Conservation (phyloP, 2,888 invertebrate genomes). For the Chorisops tibialis region DNA sequence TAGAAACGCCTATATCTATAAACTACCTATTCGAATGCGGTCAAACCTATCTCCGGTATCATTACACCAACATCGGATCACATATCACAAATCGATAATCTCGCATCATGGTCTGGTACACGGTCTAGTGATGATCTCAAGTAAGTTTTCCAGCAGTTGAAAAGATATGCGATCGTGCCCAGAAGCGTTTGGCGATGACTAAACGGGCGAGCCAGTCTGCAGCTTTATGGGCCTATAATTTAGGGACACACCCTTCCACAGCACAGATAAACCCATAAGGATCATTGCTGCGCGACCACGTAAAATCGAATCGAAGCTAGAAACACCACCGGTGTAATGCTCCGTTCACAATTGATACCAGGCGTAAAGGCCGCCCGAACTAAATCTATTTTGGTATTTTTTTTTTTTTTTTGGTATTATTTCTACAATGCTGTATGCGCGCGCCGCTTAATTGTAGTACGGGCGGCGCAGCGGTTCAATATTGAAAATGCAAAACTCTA, state of each 20-base stretch:
- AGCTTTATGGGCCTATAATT: constrained; percentile 29
- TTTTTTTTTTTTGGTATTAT: too few species aligned
- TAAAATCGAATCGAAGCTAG: not conserved
- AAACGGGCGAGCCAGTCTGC: constrained; percentile 6
- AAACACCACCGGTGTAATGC: not conserved
- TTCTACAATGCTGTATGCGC: too few species aligned
- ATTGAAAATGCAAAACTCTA: constrained; percentile 14
- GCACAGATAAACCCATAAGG: constrained; percentile 6
- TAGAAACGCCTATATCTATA: too few species aligned
- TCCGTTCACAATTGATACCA: not conserved
- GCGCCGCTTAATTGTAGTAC: constrained; percentile 12
- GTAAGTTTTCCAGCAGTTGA: constrained; percentile 15
- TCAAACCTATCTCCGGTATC: too few species aligned
- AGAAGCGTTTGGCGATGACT: constrained; percentile 28
- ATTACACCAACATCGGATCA: constrained; percentile 18
- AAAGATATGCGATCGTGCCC: constrained; percentile 29
- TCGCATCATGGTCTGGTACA: constrained; percentile 22
- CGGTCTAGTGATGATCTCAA: constrained; percentile 12
- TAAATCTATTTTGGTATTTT: not conserved
- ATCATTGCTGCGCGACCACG: not conserved
- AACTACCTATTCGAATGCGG: too few species aligned
- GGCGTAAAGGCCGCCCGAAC: not conserved
- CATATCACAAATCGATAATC: constrained; percentile 28
- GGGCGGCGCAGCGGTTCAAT: constrained; percentile 5
- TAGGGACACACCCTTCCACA: constrained; percentile 29